A percentile compares a stretch with the other conserved stretches of the same genome.
These are phyloP conservation scores for Pimephales promelas DNA, from an alignment of 2,113 vertebrate species.

Conservation along the genomic window DNA sequence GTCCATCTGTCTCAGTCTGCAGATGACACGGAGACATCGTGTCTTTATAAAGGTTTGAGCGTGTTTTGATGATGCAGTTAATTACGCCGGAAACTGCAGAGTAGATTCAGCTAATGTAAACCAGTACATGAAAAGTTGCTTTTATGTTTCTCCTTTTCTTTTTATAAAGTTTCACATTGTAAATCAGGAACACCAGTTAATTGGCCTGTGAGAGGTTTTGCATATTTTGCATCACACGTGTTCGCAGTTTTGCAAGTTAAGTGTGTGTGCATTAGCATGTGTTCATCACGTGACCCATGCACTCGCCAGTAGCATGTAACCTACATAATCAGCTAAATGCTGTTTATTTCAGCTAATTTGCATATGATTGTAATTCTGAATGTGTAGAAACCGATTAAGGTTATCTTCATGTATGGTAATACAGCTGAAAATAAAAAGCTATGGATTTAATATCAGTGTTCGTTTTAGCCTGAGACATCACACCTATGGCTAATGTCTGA, in stretches of 20 bases:
- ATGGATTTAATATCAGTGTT: not conserved
- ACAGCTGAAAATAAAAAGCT: not conserved
- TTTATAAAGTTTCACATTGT: conserved; percentile 44
- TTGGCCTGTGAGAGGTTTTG: conserved; percentile 49
- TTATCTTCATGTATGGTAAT: not conserved
- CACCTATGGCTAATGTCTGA: too few species aligned
- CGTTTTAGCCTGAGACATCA: too few species aligned
- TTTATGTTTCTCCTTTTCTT: not conserved
- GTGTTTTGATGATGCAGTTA: conserved; percentile 54
- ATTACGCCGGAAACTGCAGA: conserved; percentile 48
- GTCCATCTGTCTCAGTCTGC: conserved; percentile 45
- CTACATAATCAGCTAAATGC: conserved; percentile 35
- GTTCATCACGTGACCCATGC: conserved; percentile 54
- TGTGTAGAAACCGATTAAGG: not conserved
- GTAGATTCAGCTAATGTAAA: conserved; percentile 50
- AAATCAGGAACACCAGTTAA: conserved; percentile 52
- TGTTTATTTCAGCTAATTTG: conserved; percentile 58
- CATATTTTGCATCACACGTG: conserved; percentile 22
- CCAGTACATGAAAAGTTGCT: conserved; percentile 40
- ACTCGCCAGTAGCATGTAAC: conserved; percentile 53
- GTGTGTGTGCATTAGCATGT: conserved; percentile 58
- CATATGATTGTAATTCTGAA: conserved; percentile 57
- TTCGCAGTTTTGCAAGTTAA: conserved; percentile 40
- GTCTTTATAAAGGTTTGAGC: conserved; percentile 49
- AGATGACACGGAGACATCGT: conserved; percentile 43